Evolutionary conservation across 2,797 vertebrate genomes (phyloP), one percentile per base, ranked within the genome.

Genomic region (Labroides dimidiatus): DNA sequence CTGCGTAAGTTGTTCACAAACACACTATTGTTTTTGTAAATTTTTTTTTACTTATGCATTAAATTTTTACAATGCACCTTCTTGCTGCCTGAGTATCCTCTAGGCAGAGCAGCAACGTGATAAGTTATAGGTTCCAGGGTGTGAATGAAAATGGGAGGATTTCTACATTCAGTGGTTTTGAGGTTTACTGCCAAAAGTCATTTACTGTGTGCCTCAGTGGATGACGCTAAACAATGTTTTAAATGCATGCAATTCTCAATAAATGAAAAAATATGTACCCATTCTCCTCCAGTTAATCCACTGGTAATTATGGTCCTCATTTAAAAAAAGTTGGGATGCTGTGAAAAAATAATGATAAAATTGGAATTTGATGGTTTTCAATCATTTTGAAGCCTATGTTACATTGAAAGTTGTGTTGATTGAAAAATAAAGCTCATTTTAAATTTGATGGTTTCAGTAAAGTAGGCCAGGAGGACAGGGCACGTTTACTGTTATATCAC

Each of bases 11-110:
- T 64, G 67, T 42, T 80, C 65, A 85, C 86, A 87, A 85, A 73
- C 62, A 19, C 70, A 42, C 75, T 63, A 82, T 90, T 91, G 86
- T 92, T 88, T 42, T 56, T 75, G 74, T 70, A 49, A 10, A 48
- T 33, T 47, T 79, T 72, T 79, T 72, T 75, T 75, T 19, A 72
- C 69, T 69, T 75, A 43, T 10, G 66, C 33, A 56, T 33, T 70
- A 59, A 80, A 23, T 1, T 52, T 78, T 89, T 73, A 87, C 71
- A 66, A 23, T 49, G 43, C 41, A 69, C 77, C 66, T 77, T 67
- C 64, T 74, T 67, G 65, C 58, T 80, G 61, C 60, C 58, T 51
- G 60, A 63, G 55, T 60, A 71, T 84, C 74, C 77, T 81, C 44
- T 1, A 76, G 78, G 76, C 15, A 54, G 68, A 73, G 61, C 58